Evolutionary conservation across 2,888 invertebrate genomes (phyloP).

Genomic region (Agrilus biguttatus): DNA sequence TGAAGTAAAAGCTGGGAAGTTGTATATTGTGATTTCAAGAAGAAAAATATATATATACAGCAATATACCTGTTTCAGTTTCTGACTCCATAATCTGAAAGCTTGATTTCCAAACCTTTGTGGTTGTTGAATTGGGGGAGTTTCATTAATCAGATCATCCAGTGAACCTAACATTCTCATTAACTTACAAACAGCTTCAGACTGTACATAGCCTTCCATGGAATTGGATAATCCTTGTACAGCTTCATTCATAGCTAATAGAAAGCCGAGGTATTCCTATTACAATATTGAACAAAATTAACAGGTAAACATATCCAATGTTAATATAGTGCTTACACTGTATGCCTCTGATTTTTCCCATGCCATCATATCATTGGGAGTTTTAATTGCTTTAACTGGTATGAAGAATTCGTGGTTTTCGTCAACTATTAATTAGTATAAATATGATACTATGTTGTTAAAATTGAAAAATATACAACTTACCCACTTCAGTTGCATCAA

Average conservation of each 20-base stretch:
- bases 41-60: background rate
- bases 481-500: background rate
- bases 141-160: conserved; percentile 62
- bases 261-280: conserved; percentile 72
- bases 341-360: conserved; percentile 80
- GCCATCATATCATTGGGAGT: conserved; percentile 53
- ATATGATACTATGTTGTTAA: background rate
- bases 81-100: conserved; percentile 71
- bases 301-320: background rate
- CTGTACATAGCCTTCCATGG: conserved; percentile 34
- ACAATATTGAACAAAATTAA: conserved; percentile 7
- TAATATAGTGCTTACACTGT: conserved; percentile 41
- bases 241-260: conserved; percentile 76
- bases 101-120: conserved; percentile 92
- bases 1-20: too few relatives aligned
- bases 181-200: conserved; percentile 49
- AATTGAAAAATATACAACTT: conserved; percentile 1
- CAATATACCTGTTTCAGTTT: conserved; percentile 37
- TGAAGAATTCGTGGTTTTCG: conserved; percentile 44
- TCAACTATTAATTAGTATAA: conserved; percentile 23
- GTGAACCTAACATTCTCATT: conserved; percentile 48
- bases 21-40: too few relatives aligned
- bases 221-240: conserved; percentile 62
- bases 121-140: conserved; percentile 84
- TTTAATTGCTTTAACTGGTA: conserved; percentile 51